phyloP scores from a whole-genome alignment of 2,888 invertebrate genomes.

The Bombylius major region DNA sequence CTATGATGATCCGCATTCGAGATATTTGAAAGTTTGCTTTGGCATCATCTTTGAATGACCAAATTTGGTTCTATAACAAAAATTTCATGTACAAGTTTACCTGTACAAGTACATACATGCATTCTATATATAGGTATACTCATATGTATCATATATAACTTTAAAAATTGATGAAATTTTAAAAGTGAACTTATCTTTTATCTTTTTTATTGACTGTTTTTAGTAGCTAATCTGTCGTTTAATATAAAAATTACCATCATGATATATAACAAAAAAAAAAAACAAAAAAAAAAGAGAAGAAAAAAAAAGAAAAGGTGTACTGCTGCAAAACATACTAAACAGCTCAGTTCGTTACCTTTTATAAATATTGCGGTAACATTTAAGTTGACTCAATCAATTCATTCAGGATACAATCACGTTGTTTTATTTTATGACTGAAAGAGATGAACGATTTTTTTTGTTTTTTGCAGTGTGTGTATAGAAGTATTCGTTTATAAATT shows the following conservation, averaged over 20 bases:
- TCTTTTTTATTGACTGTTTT: not conserved
- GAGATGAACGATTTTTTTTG: too few species aligned
- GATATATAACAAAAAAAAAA: too few species aligned
- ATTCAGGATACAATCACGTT: not conserved
- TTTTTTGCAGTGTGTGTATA: too few species aligned
- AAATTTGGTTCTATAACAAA: not conserved
- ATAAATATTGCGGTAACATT: not conserved
- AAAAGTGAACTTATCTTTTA: not conserved
- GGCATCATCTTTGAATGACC: slow-evolving; percentile 6
- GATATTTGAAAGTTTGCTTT: slow-evolving; percentile 4
- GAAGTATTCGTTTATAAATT: too few species aligned
- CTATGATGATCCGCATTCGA: not conserved
- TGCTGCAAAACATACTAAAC: not conserved
- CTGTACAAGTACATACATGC: not conserved
- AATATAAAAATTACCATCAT: too few species aligned
- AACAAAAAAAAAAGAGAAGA: too few species aligned
- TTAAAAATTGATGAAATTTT: not conserved
- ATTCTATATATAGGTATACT: too few species aligned
- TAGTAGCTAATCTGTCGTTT: too few species aligned
- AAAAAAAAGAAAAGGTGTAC: too few species aligned
- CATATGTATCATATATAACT: not conserved
- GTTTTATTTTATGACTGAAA: too few species aligned
- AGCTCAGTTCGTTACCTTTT: not conserved
- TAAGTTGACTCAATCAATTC: not conserved
- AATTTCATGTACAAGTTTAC: too few species aligned